Evolutionary conservation across 2,888 invertebrate genomes (phyloP), one percentile per base, ranked within the genome.

Genomic region (Strigamia crassipes): DNA sequence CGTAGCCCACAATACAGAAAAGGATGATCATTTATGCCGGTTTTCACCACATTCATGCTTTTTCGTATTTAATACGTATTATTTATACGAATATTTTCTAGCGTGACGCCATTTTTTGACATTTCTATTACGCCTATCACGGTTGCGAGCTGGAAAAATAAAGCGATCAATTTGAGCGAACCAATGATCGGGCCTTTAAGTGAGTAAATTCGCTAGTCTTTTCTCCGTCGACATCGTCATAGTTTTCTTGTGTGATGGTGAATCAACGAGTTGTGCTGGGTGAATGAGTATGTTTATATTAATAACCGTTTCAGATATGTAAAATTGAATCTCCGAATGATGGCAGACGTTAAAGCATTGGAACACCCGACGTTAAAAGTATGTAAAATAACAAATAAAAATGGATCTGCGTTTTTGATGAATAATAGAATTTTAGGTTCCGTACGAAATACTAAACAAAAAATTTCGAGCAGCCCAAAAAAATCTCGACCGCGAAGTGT

Each of bases 401-500:
- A 78, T 78, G 2, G 3, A 78, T 9, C n/a, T 77, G n/a, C 23
- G 5, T 77, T 31, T 77, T 77, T 15, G 2, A 15, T 77, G 8
- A 27, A 10, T 18, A 10, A 38, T 10, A 27, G 23, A 23, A 83
- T 85, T 87, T 21, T 85, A 96, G 95, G 97, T 99, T 84, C 99
- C 99, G 1, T 99, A 99, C 87, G 99, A 99, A 89, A 92, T 99
- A 79, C 90, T 99, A 84, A 99, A 99, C 89, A 99, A 99, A 88
- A 96, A 95, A 86, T 99, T 98, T 88, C 93, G 99, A 82, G 92
- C 94, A 78, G 96, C 97, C 1, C 99, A 99, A 88, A 96, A 98
- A 86, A 93, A 94, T 13, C 89, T 99, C 82, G 99, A 99, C 86
- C 91, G 97, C 83, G 98, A 96, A 87, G 94, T 95, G 0, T 93